Evolutionary conservation across 2,797 vertebrate species (phyloP).

Genomic region (Bryconaethiops microstoma): DNA sequence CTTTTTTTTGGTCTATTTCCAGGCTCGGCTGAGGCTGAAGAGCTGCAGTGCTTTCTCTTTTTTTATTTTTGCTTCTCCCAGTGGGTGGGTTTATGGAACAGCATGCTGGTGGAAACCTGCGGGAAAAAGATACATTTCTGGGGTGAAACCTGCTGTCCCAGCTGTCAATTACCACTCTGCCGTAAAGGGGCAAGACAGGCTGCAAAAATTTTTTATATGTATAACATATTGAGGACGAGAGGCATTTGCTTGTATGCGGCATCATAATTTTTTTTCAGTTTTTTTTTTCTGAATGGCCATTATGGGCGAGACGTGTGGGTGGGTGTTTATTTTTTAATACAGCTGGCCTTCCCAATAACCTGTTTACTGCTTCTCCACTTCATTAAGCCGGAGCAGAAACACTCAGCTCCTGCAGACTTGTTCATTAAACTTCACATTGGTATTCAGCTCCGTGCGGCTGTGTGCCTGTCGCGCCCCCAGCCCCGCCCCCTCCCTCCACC

Average conservation of each 20-base stretch:
- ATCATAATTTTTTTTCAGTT: conserved; percentile 18
- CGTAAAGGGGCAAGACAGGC: conserved; percentile 43
- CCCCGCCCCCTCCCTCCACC: conserved; percentile 36
- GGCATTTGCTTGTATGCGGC: conserved; percentile 14
- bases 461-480: conserved; percentile 55
- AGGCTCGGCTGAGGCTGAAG: conserved; percentile 8
- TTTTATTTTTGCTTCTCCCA: background rate
- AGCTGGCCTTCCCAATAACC: conserved; percentile 72
- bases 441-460: conserved; percentile 56
- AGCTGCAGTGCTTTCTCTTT: conserved; percentile 25
- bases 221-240: conserved; percentile 36
- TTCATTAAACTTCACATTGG: conserved; percentile 71
- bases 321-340: conserved; percentile 57
- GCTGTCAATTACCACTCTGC: conserved; percentile 45
- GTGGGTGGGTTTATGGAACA: conserved; percentile 38
- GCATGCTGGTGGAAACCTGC: conserved; percentile 37
- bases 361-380: conserved; percentile 76
- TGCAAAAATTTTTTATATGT: conserved; percentile 36
- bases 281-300: conserved; percentile 29
- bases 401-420: conserved; percentile 66
- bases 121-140: conserved; percentile 42
- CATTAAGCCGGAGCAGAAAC: conserved; percentile 70
- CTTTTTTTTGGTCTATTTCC: conserved; percentile 48
- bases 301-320: conserved; percentile 34
- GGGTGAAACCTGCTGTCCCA: conserved; percentile 48